Conservation (phyloP, 2,888 invertebrate species). For the Caenorhabditis macrosperma region DNA sequence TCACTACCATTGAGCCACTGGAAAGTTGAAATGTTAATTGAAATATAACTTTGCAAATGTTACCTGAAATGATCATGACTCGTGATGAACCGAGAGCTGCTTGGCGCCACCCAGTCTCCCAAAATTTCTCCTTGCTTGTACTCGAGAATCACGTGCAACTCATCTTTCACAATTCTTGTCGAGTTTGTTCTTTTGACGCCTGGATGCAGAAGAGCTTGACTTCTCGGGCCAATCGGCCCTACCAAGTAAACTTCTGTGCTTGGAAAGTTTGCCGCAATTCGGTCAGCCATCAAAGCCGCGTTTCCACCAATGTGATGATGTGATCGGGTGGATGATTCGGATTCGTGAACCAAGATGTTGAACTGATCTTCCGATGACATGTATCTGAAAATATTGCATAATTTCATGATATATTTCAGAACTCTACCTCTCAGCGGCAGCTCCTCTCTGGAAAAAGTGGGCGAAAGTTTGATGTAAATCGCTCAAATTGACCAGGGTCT, state of each 20-base stretch:
- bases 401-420: too few species aligned
- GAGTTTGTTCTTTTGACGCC: slow-evolving; percentile 80
- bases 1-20: slow-evolving; percentile 78
- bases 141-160: slow-evolving; percentile 82
- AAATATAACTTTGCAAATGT: too few species aligned
- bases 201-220: slow-evolving; percentile 80
- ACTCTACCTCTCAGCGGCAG: slow-evolving; percentile 81
- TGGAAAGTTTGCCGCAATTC: slow-evolving; percentile 81
- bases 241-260: slow-evolving; percentile 81
- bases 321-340: slow-evolving; percentile 65
- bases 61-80: slow-evolving; percentile 81
- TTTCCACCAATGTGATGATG: slow-evolving; percentile 82
- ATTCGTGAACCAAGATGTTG: slow-evolving; percentile 67
- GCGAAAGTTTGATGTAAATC: slow-evolving; percentile 81
- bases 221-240: slow-evolving; percentile 82
- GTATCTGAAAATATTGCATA: slow-evolving; percentile 60
- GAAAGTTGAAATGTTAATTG: slow-evolving; percentile 50
- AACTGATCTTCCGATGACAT: slow-evolving; percentile 75
- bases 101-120: slow-evolving; percentile 80
- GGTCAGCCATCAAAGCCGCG: slow-evolving; percentile 82
- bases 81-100: slow-evolving; percentile 82
- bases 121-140: slow-evolving; percentile 81
- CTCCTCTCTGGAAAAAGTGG: slow-evolving; percentile 81
- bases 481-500: slow-evolving; percentile 67
- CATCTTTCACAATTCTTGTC: slow-evolving; percentile 80